These are phyloP conservation scores for Synanthedon myopaeformis DNA, from an alignment of 2,888 invertebrate species.

Conservation along the genomic window DNA sequence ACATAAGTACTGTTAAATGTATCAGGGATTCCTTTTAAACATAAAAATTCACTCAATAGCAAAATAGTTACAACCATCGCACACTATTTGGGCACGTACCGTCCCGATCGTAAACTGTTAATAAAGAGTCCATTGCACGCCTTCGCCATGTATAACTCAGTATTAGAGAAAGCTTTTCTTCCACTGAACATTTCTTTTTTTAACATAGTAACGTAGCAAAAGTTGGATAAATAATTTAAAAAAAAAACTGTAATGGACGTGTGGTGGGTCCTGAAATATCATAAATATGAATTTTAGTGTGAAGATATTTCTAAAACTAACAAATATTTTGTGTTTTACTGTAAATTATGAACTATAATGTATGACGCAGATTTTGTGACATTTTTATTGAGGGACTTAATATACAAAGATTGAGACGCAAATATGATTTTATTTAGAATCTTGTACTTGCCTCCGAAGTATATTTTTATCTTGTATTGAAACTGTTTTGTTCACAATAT, in stretches of 20 bases:
- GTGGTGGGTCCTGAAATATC: no score
- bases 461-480: constrained; percentile 22
- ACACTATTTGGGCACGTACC: constrained; percentile 19
- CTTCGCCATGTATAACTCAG: constrained; percentile 8
- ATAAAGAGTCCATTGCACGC: constrained; percentile 29
- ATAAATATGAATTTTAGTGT: no score
- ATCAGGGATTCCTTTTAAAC: not conserved
- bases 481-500: constrained; percentile 32
- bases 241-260: no score
- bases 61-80: constrained; percentile 3
- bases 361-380: no score
- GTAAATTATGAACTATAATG: no score
- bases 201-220: not conserved
- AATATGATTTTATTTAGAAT: no score
- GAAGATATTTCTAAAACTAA: no score
- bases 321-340: no score
- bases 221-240: no score
- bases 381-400: no score
- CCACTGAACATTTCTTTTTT: not conserved
- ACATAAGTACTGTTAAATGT: no score
- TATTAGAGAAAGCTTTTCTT: constrained; percentile 27
- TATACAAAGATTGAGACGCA: no score
- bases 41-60: not conserved
- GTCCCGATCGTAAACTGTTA: constrained; percentile 25
- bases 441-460: not conserved